Base-by-base conservation (phyloP, 2,113 vertebrate genomes). In the Bubo blakistoni region DNA sequence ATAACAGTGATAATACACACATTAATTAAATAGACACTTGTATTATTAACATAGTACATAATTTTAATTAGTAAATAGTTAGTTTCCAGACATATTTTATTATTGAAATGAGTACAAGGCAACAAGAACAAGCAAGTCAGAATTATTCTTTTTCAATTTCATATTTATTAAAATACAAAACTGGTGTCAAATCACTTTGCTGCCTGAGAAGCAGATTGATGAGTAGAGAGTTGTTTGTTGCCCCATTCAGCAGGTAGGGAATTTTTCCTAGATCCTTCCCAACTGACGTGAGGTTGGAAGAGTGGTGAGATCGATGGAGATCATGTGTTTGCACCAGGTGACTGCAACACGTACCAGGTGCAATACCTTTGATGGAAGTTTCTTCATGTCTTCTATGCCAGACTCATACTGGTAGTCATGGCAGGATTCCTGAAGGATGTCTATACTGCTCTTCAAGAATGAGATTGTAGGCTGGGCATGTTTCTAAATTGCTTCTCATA, bases 11-110 rank as follows among this genome's bases (percentile, higher is more conserved):
- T 96, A 93, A 90, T 71, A 76, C 38, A 73, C 72, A 88, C 58
- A 88, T 93, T 93, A 86, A 86, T 92, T 81, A 93, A 77, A 57
- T 44, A 94, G 71, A 91, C 74, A 81, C 63, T 93, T 77, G 55
- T 76, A 40, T 87, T 94, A 87, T 96, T 96, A 91, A 73, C 20
- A 49, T 25, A 81, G 54, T 85, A 62, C 59, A 63, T 73, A 38
- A 70, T 79, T 82, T 89, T 81, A 81, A 81, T 95, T 89, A 88
- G 54, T 51, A 91, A 93, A 89, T 92, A 86, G 79, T 21, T 72
- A 62, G 86, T 88, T 96, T 76, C 42, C 47, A 65, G 90, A 61
- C 46, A 46, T 58, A 80, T 27, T 89, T 72, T 95, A 59, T 95
- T 88, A 44, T 29, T 82, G 63, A 70, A 94, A 81, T 65, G 7